A percentile compares a stretch with the other conserved stretches of the same genome.
phyloP scores from a whole-genome alignment of 2,888 invertebrate species.

The Timema podura region DNA sequence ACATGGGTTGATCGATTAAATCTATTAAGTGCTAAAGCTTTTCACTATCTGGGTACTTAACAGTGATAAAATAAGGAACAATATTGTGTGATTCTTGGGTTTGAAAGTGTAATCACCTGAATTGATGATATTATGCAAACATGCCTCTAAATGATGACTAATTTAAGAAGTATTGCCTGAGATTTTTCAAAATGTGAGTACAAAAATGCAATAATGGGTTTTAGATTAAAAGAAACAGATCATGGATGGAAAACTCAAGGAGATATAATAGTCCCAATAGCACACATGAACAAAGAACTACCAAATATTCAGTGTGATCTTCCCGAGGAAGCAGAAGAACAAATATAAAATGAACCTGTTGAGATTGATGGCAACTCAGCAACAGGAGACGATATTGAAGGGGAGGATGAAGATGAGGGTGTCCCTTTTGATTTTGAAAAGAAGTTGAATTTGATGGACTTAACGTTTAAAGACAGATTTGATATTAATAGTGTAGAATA shows the following conservation, averaged over 20 bases:
- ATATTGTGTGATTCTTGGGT: not conserved
- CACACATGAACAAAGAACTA: not conserved
- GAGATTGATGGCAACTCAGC: too few relatives aligned
- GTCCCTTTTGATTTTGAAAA: too few relatives aligned
- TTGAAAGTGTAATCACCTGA: not conserved
- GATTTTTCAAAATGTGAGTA: not conserved
- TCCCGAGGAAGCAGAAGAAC: not conserved
- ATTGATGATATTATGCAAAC: not conserved
- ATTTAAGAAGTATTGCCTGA: not conserved
- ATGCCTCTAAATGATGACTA: not conserved
- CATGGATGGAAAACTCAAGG: not conserved
- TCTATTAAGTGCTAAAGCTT: not conserved
- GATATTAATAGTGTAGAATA: too few relatives aligned
- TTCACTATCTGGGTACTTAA: not conserved
- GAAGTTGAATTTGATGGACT: too few relatives aligned
- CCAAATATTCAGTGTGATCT: not conserved
- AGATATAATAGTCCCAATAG: not conserved
- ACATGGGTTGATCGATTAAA: not conserved
- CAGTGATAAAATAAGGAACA: not conserved
- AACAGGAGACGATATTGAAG: too few relatives aligned
- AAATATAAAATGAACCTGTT: not conserved
- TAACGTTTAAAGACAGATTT: too few relatives aligned
- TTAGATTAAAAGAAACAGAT: not conserved
- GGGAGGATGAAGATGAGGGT: too few relatives aligned
- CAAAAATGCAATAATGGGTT: not conserved